Base-by-base conservation (phyloP, 2,888 invertebrate genomes). In the Cynaeus angustus region DNA sequence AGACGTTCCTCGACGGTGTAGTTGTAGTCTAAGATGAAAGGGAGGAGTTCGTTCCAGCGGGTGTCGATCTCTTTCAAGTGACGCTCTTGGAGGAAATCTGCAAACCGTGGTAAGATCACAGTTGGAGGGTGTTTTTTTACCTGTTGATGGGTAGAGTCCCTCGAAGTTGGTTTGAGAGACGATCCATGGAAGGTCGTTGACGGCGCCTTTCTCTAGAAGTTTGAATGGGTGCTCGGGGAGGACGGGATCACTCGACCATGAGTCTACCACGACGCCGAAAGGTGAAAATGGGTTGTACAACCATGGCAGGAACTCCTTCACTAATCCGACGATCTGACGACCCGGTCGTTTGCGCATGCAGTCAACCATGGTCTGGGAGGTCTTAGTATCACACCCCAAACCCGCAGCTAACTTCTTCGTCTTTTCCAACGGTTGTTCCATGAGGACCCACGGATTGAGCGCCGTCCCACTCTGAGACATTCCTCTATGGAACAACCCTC, bases 391-490 rank as follows among this genome's bases (percentile, higher is more conserved):
- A 75, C 94, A 94, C 10, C 92, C 91, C n/a, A 93, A 84, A n/a
- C 88, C 81, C 8, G 84, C 82, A 0, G 90, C 91, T 38, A 94
- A 79, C 62, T 88, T 86, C 68, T 86, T 85, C 0, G 93, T 88
- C 74, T 91, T 91, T 74, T 89, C 88, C 0, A 86, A 84, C 0
- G 90, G 87, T 16, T 88, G 88, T 75, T 88, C 86, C 0, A 87
- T 85, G 56, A 90, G 85, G 0, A 90, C 83, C 86, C 86, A 86
- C 0, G 90, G 88, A 65, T 89, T 86, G 10, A 93, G 85, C 0
- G 91, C 89, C 0, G 89, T 87, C 0, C 94, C 94, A 78, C 94
- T 94, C 80, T 89, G 88, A 0, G 92, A 91, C 58, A 91, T 89
- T 8, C 90, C 92, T 16, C 88, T 84, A 72, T 87, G 82, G 79